phyloP scores from a whole-genome alignment of 1,140 invertebrate species.

The Conus ventricosus region DNA sequence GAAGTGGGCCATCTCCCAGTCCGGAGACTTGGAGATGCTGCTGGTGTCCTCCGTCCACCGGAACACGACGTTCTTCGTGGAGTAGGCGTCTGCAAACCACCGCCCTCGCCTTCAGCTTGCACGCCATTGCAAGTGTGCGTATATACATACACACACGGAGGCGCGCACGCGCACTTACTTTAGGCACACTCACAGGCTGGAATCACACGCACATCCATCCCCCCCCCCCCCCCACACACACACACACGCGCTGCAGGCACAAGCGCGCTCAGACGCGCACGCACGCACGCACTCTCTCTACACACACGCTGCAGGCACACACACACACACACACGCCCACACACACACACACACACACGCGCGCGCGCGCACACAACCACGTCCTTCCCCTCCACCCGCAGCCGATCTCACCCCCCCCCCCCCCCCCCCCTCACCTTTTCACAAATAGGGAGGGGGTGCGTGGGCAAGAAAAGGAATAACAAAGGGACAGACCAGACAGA shows the following conservation, averaged over 20 bases:
- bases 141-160: not conserved
- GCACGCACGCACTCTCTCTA: not conserved
- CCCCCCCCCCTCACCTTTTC: too few species aligned
- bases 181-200: not conserved
- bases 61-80: slow-evolving; percentile 48
- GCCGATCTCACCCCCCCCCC: too few species aligned
- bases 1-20: slow-evolving; percentile 48
- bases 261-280: not conserved
- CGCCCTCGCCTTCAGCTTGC: too few species aligned
- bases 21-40: slow-evolving; percentile 31
- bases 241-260: not conserved
- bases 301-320: not conserved
- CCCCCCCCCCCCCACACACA: not conserved
- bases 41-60: slow-evolving; percentile 38
- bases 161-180: not conserved
- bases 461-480: too few species aligned
- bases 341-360: too few species aligned
- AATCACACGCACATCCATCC: not conserved
- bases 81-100: slow-evolving; percentile 46
- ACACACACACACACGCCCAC: too few species aligned
- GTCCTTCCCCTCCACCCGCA: too few species aligned
- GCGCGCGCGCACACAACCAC: too few species aligned
- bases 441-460: too few species aligned
- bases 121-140: not conserved
- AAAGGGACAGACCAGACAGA: too few species aligned